Evolutionary conservation across 2,797 vertebrate genomes (phyloP).

Genomic region (Helicolenus hilgendorfi): DNA sequence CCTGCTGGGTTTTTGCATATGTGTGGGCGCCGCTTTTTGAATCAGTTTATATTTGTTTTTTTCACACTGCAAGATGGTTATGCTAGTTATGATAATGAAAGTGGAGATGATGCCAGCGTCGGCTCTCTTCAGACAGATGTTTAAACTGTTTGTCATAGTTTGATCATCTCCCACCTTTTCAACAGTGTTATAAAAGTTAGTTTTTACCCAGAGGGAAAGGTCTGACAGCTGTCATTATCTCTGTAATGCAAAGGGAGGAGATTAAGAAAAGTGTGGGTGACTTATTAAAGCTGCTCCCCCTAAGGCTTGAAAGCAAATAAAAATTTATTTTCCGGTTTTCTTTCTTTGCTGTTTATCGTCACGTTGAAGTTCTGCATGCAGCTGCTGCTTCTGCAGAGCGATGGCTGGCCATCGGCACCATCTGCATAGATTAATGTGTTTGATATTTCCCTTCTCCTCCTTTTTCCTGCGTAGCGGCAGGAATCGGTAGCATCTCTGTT

Average conservation of each 20-base stretch:
- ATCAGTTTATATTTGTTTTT: constrained; percentile 19
- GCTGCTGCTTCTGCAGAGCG: constrained; percentile 46
- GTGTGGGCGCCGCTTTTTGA: not conserved
- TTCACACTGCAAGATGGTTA: not conserved
- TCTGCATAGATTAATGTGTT: constrained; percentile 73
- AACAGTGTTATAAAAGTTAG: constrained; percentile 13
- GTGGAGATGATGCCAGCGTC: not conserved
- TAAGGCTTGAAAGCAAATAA: constrained; percentile 23
- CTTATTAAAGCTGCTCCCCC: constrained; percentile 47
- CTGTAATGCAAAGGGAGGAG: constrained; percentile 35
- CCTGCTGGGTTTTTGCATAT: not conserved
- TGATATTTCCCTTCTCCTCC: constrained; percentile 58
- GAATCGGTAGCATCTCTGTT: constrained; percentile 51
- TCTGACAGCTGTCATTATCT: constrained; percentile 49
- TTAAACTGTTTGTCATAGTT: not conserved
- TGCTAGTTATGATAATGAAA: not conserved
- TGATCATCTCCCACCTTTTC: constrained; percentile 30
- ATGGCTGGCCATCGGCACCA: constrained; percentile 53
- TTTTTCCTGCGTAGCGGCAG: constrained; percentile 41
- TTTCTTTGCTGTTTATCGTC: constrained; percentile 33
- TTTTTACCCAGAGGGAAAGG: constrained; percentile 18
- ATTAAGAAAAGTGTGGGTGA: constrained; percentile 54
- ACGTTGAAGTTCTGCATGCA: constrained; percentile 36
- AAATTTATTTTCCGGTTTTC: not conserved
- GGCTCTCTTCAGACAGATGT: constrained; percentile 11